Conservation (phyloP, 2,888 invertebrate species). For the Diogma glabrata region DNA sequence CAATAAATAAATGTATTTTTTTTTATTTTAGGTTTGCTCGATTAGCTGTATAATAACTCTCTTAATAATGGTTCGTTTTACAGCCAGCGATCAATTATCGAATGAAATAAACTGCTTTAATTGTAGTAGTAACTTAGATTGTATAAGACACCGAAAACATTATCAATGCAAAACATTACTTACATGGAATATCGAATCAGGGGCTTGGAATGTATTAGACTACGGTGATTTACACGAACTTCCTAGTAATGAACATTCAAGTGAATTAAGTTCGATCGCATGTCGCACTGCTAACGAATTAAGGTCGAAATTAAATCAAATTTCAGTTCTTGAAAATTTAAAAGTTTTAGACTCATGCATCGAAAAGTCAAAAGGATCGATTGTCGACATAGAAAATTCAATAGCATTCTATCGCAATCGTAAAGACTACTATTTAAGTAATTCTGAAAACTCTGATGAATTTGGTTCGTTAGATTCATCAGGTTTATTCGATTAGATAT, state of each 20-base stretch:
- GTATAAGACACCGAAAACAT: conserved; percentile 32
- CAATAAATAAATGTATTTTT: too few relatives aligned
- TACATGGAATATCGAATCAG: conserved; percentile 35
- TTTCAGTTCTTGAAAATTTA: conserved; percentile 30
- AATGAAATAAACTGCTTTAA: conserved; percentile 26
- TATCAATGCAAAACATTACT: conserved; percentile 36
- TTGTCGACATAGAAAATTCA: conserved; percentile 33
- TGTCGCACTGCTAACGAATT: conserved; percentile 31
- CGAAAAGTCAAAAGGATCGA: conserved; percentile 31
- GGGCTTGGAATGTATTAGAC: conserved; percentile 34
- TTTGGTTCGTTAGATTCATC: too few relatives aligned
- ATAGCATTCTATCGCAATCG: conserved; percentile 33
- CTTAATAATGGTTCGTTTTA: conserved; percentile 35
- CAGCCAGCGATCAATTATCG: conserved; percentile 31
- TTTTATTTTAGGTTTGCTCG: conserved; percentile 28
- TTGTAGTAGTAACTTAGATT: conserved; percentile 30
- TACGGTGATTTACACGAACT: conserved; percentile 33
- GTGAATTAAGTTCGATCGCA: conserved; percentile 28
- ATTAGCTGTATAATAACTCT: conserved; percentile 30
- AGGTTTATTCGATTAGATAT: too few relatives aligned
- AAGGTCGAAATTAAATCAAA: conserved; percentile 24
- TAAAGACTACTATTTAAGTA: conserved; percentile 18
- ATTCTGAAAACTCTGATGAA: too few relatives aligned
- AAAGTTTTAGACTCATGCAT: conserved; percentile 33
- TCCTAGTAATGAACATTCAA: conserved; percentile 19